Evolutionary conservation across 2,113 vertebrate species (phyloP), one percentile per base, ranked within the genome.

Genomic region (Platanista minor): DNA sequence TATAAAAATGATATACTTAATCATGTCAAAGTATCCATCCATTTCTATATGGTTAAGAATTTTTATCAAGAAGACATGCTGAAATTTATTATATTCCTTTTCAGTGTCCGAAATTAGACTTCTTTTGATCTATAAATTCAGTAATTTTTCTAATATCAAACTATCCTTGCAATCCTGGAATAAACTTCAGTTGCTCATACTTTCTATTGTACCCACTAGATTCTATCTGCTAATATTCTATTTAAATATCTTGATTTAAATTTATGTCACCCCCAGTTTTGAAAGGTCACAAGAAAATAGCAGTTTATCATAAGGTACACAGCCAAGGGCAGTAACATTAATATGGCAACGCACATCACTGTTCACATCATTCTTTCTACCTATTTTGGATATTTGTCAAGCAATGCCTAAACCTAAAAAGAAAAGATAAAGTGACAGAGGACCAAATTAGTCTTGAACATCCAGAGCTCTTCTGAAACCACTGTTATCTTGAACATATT

Each of bases 161-260:
- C 36, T 41, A 61, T 71, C 27, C 39, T 62, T 82, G n/a, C 21
- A 82, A 72, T 82, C n/a, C 52, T 62, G n/a, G n/a, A 91, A 62
- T 86, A 95, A 71, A 80, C 14, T 77, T 91, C 17, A 91, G 27
- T 52, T 71, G 27, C 52, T 62, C 41, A 71, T 83, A 84, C 31
- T 86, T 95, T 95, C 71, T 80, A 95, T 29, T 95, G 43, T 62
- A 54, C 8, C 43, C 33, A 61, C n/a, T 87, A 54, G 33, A 41
- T 80, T 71, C 62, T 61, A 90, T 33, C 20, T 61, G 14, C 54
- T 49, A 95, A 86, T 41, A 91, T 78, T 84, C 36, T 36, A 75
- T 69, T 91, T 95, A 85, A 85, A n/a, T 61, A 67, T 69, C 80
- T 85, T 33, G 20, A 86, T 69, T 83, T 90, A 84, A 92, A 57